Evolutionary conservation across 2,888 invertebrate genomes (phyloP).

Genomic region (Lasioglossum leucozonium): DNA sequence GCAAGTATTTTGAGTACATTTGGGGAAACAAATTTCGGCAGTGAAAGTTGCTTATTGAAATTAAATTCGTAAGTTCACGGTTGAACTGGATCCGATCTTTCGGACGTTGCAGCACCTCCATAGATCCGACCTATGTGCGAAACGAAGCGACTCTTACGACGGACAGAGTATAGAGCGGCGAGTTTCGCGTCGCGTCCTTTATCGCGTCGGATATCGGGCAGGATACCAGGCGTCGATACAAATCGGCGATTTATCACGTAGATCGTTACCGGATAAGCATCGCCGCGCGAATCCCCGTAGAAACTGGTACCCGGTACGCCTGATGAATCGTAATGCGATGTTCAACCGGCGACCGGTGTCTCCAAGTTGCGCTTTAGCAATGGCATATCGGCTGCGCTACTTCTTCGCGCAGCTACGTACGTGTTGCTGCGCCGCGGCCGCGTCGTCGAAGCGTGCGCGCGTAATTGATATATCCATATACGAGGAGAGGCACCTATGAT

Average conservation of each 20-base stretch:
- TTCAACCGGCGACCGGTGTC: constrained; percentile 46
- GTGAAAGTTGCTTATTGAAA: too few species aligned
- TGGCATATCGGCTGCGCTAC: constrained; percentile 29
- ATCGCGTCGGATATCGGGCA: constrained; percentile 15
- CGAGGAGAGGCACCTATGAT: constrained; percentile 75
- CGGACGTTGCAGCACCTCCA: background rate
- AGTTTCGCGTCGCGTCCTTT: constrained; percentile 25
- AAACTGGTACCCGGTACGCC: constrained; percentile 65
- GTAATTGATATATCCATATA: constrained; percentile 77
- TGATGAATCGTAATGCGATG: constrained; percentile 71
- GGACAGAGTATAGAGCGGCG: background rate
- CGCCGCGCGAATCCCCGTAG: constrained; percentile 65
- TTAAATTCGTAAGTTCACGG: background rate
- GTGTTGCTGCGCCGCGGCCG: constrained; percentile 54
- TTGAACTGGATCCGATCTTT: background rate
- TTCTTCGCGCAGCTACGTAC: constrained; percentile 55
- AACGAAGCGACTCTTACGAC: background rate
- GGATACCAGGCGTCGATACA: constrained; percentile 61
- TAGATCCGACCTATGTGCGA: background rate
- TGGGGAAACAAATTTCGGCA: too few species aligned
- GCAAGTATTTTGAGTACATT: too few species aligned
- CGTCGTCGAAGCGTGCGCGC: constrained; percentile 50
- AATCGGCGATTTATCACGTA: constrained; percentile 73
- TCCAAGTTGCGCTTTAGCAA: constrained; percentile 40
- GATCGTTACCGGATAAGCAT: constrained; percentile 65